Evolutionary conservation across 2,113 vertebrate species (phyloP).

Genomic region (Thalassoma bifasciatum): DNA sequence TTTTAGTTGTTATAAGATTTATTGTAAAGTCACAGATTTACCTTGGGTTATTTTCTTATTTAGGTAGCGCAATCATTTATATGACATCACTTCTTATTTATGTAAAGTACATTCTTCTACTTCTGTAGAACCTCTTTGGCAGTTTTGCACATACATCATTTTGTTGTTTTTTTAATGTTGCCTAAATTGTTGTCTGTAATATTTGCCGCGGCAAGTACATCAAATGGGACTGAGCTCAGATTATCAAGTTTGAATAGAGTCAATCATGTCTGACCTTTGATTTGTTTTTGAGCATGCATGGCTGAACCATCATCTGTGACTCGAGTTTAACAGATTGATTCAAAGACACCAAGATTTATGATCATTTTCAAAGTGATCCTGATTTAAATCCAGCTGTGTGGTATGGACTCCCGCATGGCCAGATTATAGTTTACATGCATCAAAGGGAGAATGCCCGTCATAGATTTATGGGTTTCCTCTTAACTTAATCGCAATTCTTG

Average conservation of each 20-base stretch:
- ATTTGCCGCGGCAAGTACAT: constrained; percentile 32
- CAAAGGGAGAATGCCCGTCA: constrained; percentile 5
- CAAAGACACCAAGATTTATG: constrained; percentile 12
- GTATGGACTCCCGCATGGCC: constrained; percentile 33
- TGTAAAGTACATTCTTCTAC: constrained; percentile 49
- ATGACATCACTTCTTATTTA: constrained; percentile 52
- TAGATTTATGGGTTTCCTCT: constrained; percentile 27
- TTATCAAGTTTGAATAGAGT: constrained; percentile 5
- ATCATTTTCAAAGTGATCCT: constrained; percentile 5
- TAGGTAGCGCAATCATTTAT: constrained; percentile 64
- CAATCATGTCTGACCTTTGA: neutral
- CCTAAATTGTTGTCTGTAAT: constrained; percentile 30
- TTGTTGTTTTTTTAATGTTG: constrained; percentile 39
- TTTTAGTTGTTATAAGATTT: constrained; percentile 32
- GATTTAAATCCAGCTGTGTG: constrained; percentile 25
- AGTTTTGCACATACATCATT: constrained; percentile 68
- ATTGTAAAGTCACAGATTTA: constrained; percentile 24
- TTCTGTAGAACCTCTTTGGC: constrained; percentile 41
- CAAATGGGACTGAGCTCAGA: constrained; percentile 24
- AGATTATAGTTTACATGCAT: constrained; percentile 27
- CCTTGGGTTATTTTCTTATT: constrained; percentile 54
- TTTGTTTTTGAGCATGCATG: constrained; percentile 34
- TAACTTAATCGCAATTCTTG: constrained; percentile 9
- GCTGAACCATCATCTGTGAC: neutral
- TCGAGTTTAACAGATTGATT: constrained; percentile 19